Base-by-base conservation (phyloP, 2,888 invertebrate genomes). In the Apamea epomidion region DNA sequence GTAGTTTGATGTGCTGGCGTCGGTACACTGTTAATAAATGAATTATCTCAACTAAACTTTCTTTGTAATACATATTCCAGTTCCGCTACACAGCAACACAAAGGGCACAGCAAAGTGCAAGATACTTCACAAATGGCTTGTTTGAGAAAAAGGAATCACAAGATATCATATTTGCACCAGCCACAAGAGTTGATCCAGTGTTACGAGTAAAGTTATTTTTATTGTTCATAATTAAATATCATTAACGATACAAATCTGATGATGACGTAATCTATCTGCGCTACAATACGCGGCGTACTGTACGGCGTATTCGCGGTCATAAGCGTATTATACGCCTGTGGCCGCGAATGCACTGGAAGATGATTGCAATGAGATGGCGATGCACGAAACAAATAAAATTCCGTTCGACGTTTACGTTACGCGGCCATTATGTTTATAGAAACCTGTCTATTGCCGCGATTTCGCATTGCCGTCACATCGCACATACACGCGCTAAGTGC, bases 71-170 rank as follows among this genome's bases (percentile, higher is more conserved):
- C 10, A 1, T 65, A 48, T 97, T 97, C 85, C 96, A 98, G 98
- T 98, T 99, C 91, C 98, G 98, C 90, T 98, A 97, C 88, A 99
- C 99, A 32, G 97, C 98, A 2, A 98, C 98, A 1, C 98, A 98
- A 92, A 97, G 99, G 87, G 97, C 99, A 0, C 97, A 98, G 77
- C 97, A 97, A 90, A 99, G 99, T 94, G 98, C 98, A 0, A 97
- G 97, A 89, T 97, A 97, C 92, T 99, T 99, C 95, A 97, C 98
- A 0, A 96, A 97, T 74, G 99, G 99, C 0, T 94, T 99, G 68
- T 99, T 99, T 95, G 98, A 98, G 25, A 97, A 97, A 84, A 96
- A 97, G 89, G 97, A 97, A 42, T 97, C 97, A 37, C 95, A 97
- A 74, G 94, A 97, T 86, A 97, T 98, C 21, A 95, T 96, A 91